Evolutionary conservation across 2,797 vertebrate genomes (phyloP).

Genomic region (Gallirallus australis): DNA sequence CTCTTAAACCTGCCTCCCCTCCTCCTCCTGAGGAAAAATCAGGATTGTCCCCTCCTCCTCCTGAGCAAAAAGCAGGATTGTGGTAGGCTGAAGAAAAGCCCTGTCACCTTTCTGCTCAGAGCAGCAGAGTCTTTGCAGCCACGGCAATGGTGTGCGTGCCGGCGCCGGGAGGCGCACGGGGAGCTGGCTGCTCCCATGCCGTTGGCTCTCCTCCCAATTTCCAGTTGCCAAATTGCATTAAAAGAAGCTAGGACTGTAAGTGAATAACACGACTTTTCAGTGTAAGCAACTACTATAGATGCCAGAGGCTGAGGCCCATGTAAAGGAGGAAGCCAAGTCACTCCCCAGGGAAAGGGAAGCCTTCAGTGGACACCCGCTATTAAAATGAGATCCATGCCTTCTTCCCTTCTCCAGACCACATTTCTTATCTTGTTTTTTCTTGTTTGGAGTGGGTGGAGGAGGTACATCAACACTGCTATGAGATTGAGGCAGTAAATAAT

Average conservation of each 20-base stretch:
- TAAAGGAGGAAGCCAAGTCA: not conserved
- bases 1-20: not conserved
- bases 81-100: not conserved
- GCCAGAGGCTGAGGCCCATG: not conserved
- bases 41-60: not conserved
- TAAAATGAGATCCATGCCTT: not conserved
- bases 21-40: not conserved
- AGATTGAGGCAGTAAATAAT: not conserved
- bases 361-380: not conserved
- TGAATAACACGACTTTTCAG: not conserved
- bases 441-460: not conserved
- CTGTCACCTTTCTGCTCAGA: not conserved
- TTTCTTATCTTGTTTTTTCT: not conserved
- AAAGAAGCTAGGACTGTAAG: not conserved
- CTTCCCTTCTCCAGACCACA: not conserved
- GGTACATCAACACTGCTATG: not conserved
- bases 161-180: not conserved
- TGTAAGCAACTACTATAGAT: not conserved
- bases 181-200: not conserved
- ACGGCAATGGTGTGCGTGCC: accelerated
- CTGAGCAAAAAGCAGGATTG: not conserved
- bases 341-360: not conserved
- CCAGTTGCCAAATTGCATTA: not conserved
- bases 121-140: not conserved
- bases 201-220: not conserved